A percentile compares a stretch with the other conserved stretches of the same genome.
Evolutionary conservation across 2,888 invertebrate species (phyloP).

Genomic region (Himalopsyche japonica): DNA sequence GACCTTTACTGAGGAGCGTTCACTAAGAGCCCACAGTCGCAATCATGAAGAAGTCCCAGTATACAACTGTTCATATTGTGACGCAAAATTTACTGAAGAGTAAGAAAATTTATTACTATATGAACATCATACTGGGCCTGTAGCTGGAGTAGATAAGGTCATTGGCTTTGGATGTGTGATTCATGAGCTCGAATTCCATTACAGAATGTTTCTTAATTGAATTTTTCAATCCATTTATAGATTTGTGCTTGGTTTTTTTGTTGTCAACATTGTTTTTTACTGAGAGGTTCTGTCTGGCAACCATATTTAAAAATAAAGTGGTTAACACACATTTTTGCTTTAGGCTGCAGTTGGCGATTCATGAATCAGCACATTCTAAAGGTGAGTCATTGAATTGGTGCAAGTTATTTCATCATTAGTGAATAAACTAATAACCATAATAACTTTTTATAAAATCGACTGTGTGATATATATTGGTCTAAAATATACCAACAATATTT

Average conservation of each 20-base stretch:
- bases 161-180: no score
- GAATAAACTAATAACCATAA: no score
- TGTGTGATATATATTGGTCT: no score
- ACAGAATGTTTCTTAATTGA: no score
- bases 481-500: no score
- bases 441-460: no score
- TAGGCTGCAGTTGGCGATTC: conserved; percentile 35
- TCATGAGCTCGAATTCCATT: no score
- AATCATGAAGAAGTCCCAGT: conserved; percentile 20
- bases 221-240: no score
- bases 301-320: neutral
- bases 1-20: conserved; percentile 10
- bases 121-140: neutral
- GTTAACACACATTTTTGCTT: neutral
- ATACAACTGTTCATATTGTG: conserved; percentile 32
- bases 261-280: no score
- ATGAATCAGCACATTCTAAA: conserved; percentile 33
- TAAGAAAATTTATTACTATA: conserved; percentile 3
- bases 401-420: neutral
- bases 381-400: neutral
- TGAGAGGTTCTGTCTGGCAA: neutral
- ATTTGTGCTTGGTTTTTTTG: no score
- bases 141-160: no score
- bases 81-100: conserved; percentile 35
- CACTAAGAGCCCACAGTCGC: conserved; percentile 20